Conservation (phyloP, 2,797 vertebrate species). For the Notolabrus celidotus region DNA sequence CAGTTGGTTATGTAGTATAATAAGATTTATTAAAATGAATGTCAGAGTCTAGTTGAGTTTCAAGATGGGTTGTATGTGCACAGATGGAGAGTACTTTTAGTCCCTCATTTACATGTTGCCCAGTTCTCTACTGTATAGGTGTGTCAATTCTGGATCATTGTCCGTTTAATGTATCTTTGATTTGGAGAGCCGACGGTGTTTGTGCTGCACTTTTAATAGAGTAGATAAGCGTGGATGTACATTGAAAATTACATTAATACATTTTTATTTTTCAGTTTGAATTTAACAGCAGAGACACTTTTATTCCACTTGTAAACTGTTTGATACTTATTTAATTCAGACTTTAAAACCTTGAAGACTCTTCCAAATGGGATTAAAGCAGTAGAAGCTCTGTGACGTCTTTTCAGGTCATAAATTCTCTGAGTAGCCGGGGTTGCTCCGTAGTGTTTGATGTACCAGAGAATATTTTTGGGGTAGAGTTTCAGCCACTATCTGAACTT, state of each 20-base stretch:
- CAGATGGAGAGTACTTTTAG: too few species aligned
- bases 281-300: conserved; percentile 2
- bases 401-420: conserved; percentile 31
- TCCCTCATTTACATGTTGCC: too few species aligned
- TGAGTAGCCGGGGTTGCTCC: background rate
- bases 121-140: too few species aligned
- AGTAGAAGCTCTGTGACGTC: background rate
- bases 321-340: background rate
- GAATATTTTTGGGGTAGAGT: background rate
- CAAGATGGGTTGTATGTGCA: too few species aligned
- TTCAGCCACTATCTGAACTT: background rate
- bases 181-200: conserved; percentile 11
- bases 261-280: too few species aligned
- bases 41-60: background rate
- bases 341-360: background rate
- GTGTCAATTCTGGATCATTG: conserved; percentile 39
- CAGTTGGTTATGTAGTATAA: background rate
- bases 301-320: background rate
- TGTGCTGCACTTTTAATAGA: background rate
- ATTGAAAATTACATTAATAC: background rate
- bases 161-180: conserved; percentile 33
- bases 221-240: background rate
- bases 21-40: conserved; percentile 4
- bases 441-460: conserved; percentile 7
- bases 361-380: background rate